Evolutionary conservation across 2,797 vertebrate genomes (phyloP), one percentile per base, ranked within the genome.

Genomic region (Amblyopsis hoosieri): DNA sequence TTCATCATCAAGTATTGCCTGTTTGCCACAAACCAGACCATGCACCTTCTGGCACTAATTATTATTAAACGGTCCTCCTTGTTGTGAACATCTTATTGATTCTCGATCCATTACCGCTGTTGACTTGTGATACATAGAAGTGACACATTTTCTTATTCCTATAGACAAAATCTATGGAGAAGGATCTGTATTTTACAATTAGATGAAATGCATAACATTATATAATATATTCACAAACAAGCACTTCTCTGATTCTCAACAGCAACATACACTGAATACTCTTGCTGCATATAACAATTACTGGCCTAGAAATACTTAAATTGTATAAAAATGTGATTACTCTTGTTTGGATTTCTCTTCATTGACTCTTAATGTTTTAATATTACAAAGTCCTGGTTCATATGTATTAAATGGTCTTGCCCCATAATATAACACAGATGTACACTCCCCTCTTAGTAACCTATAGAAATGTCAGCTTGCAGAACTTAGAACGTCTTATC

Each of bases 371-470:
- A 19, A 65, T 14, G 13, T 50, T 62, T 45, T 45, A 51, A 62
- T 12, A 54, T 33, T 45, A 10, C 12, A 48, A 62, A 46, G 23
- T 31, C 5, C 0, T 50, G 12, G 14, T 56, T 46, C 6, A 1
- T 62, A 50, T 59, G 13, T 54, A 49, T 57, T 65, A 52, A 64
- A 71, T 61, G 19, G 51, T 62, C 19, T 48, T 8, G 0, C 12
- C 10, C 11, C 33, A 42, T 62, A 59, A 65, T 52, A 45, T 45
- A 54, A 37, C 50, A 50, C 61, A 69, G 46, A 52, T 71, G 58
- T 54, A 59, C 45, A 59, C 45, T 37, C 3, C 55, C 57, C 63
- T 14, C 15, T 53, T 48, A 4, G 65, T 57, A 60, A 74, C 9
- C 17, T 33, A 51, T 17, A 19, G 53, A 52, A 54, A 46, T 65